phyloP scores from a whole-genome alignment of 1,140 invertebrate genomes.

The Acromyrmex charruanus region DNA sequence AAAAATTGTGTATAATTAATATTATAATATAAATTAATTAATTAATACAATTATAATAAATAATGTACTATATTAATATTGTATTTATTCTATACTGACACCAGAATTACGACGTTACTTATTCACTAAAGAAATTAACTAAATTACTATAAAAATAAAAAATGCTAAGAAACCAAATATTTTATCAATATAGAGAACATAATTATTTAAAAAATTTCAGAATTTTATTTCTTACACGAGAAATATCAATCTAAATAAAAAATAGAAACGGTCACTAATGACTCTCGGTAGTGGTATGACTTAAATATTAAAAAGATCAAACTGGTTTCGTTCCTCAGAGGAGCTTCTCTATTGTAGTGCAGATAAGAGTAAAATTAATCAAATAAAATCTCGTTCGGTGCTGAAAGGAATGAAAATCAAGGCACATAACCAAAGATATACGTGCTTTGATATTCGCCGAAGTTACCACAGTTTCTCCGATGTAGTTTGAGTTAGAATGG shows the following conservation, averaged over 20 bases:
- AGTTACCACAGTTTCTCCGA: slow-evolving; percentile 37
- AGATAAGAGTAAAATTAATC: background rate
- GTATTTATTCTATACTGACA: too few relatives aligned
- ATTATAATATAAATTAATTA: slow-evolving; percentile 1
- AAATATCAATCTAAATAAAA: too few relatives aligned
- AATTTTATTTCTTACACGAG: too few relatives aligned
- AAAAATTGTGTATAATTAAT: background rate
- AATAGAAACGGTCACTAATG: too few relatives aligned
- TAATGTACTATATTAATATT: background rate
- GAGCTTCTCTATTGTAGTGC: background rate
- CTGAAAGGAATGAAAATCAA: background rate
- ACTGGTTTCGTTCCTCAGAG: background rate
- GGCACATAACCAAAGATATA: slow-evolving; percentile 25
- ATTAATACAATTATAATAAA: background rate
- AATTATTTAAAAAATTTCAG: too few relatives aligned
- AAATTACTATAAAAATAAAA: too few relatives aligned
- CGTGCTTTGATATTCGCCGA: slow-evolving; percentile 55
- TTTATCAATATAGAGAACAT: too few relatives aligned
- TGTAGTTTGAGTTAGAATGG: slow-evolving; percentile 7
- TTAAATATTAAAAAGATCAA: background rate
- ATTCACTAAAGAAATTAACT: too few relatives aligned
- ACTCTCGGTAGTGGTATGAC: too few relatives aligned
- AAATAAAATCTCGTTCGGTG: background rate
- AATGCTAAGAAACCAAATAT: too few relatives aligned
- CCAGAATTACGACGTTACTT: background rate